Conservation (phyloP, 2,113 vertebrate species). For the Sapayoa aenigma region DNA sequence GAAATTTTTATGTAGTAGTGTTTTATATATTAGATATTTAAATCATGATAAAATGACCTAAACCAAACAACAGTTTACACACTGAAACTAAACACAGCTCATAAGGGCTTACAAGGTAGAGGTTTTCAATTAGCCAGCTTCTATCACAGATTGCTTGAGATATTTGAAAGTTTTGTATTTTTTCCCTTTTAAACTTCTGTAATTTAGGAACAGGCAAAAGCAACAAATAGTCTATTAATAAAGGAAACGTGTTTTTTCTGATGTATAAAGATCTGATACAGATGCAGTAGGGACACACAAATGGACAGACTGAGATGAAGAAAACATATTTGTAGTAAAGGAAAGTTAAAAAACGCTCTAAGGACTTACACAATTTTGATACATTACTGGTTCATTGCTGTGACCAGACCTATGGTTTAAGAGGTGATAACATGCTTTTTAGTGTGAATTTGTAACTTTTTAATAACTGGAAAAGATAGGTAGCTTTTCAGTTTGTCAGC, state of each 20-base stretch:
- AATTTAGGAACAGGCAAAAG: neutral
- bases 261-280: neutral
- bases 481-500: neutral
- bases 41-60: neutral
- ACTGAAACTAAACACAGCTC: neutral
- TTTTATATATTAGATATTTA: neutral
- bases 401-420: neutral
- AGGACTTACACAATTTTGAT: neutral
- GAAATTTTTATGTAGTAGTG: neutral
- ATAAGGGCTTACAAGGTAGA: neutral
- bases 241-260: neutral
- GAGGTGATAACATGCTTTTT: neutral
- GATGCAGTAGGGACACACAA: neutral
- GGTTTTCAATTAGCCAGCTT: neutral
- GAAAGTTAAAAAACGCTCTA: neutral
- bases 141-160: neutral
- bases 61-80: neutral
- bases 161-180: neutral
- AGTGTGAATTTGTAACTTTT: neutral
- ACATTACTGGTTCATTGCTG: neutral
- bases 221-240: neutral
- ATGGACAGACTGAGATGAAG: neutral
- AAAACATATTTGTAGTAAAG: neutral
- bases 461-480: neutral
- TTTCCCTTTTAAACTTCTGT: neutral